Conservation (phyloP, 2,113 vertebrate genomes). For the Cyrtonyx montezumae region DNA sequence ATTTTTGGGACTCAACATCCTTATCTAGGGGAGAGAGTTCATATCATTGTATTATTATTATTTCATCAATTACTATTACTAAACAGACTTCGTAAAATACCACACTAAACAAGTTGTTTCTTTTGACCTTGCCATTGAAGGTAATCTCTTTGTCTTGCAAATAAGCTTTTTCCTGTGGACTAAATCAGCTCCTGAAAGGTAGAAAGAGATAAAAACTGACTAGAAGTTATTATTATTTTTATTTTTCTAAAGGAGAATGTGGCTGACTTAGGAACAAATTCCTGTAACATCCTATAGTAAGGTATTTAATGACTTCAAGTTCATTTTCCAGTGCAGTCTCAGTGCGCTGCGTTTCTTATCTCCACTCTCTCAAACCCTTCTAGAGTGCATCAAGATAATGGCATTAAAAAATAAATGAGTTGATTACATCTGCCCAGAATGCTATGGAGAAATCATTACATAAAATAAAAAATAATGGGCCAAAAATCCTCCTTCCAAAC, state of each 20-base stretch:
- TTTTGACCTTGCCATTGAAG: not conserved
- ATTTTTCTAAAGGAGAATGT: not conserved
- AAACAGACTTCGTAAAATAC: not conserved
- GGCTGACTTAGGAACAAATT: not conserved
- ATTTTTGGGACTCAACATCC: not conserved
- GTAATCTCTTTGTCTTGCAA: not conserved
- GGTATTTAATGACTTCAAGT: not conserved
- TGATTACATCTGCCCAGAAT: not conserved
- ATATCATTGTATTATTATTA: not conserved
- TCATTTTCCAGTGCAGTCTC: not conserved
- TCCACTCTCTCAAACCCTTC: not conserved
- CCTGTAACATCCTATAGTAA: not conserved
- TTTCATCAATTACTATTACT: not conserved
- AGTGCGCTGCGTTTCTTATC: not conserved
- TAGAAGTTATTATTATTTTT: not conserved
- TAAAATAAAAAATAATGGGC: not conserved
- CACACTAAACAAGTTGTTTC: not conserved
- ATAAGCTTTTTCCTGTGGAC: not conserved
- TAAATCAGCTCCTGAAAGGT: not conserved
- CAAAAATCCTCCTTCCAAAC: accelerated
- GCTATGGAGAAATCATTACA: not conserved
- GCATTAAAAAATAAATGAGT: not conserved
- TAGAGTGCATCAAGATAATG: not conserved
- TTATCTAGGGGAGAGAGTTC: not conserved
- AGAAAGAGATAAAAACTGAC: not conserved